Evolutionary conservation across 2,113 vertebrate species (phyloP).

Genomic region (Cnemophilus loriae): DNA sequence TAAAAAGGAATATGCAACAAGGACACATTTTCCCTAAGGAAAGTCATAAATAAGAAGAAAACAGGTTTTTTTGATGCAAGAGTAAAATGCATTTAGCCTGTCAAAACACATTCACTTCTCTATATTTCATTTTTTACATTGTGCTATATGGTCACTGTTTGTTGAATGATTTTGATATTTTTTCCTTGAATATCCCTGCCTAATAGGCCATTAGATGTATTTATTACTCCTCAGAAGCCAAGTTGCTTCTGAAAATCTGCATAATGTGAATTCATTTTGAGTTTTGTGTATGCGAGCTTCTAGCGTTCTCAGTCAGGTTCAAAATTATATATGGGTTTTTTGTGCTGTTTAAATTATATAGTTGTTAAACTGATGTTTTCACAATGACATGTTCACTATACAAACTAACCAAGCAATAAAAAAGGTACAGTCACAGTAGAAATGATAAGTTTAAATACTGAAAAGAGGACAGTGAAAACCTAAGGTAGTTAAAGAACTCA

Average conservation of each 20-base stretch:
- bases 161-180: neutral
- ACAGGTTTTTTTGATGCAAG: neutral
- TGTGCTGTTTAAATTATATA: neutral
- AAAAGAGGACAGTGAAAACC: neutral
- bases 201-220: neutral
- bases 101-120: constrained; percentile 13
- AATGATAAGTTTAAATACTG: neutral
- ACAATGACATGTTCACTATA: neutral
- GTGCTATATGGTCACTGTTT: neutral
- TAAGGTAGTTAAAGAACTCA: neutral
- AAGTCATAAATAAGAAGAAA: constrained; percentile 38
- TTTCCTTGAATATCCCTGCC: constrained; percentile 18
- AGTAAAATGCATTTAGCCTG: constrained; percentile 33
- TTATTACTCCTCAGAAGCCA: neutral
- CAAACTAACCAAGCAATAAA: neutral
- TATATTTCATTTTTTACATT: constrained; percentile 24
- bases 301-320: neutral
- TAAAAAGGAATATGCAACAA: constrained; percentile 53
- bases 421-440: neutral
- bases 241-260: neutral
- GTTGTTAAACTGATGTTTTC: neutral
- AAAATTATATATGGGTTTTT: neutral
- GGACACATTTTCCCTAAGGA: constrained; percentile 19
- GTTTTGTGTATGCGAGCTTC: neutral
- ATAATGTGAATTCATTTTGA: neutral